Evolutionary conservation across 2,888 invertebrate species (phyloP).

Genomic region (Stenodera caucasica): DNA sequence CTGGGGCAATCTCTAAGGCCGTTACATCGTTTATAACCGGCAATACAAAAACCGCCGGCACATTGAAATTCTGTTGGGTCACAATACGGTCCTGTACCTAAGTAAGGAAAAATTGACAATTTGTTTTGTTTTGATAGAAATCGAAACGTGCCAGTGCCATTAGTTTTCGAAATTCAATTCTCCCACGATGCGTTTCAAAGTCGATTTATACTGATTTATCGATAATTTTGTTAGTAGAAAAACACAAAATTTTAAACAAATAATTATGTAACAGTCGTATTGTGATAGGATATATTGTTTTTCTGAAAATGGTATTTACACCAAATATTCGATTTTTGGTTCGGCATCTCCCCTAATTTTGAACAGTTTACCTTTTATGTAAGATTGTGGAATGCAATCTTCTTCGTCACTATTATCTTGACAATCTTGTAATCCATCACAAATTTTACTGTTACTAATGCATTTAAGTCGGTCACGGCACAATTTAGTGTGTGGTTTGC

Average conservation of each 20-base stretch:
- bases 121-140: not conserved
- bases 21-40: slow-evolving; percentile 58
- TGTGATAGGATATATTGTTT: slow-evolving; percentile 6
- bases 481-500: slow-evolving; percentile 59
- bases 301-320: not conserved
- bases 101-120: slow-evolving; percentile 12
- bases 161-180: slow-evolving; percentile 7
- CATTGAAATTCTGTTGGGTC: slow-evolving; percentile 59
- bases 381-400: slow-evolving; percentile 36
- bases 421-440: slow-evolving; percentile 62
- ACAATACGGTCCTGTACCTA: slow-evolving; percentile 34
- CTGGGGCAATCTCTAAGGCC: slow-evolving; percentile 56
- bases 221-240: not conserved
- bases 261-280: not conserved
- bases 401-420: slow-evolving; percentile 60
- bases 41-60: slow-evolving; percentile 66
- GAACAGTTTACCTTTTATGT: not conserved
- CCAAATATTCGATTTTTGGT: not conserved
- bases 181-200: slow-evolving; percentile 10
- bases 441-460: slow-evolving; percentile 56
- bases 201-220: too few relatives aligned
- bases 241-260: not conserved
- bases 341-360: not conserved
- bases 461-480: slow-evolving; percentile 60
- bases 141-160: slow-evolving; percentile 11